phyloP scores from a whole-genome alignment of 2,888 invertebrate species.

The Chorisops tibialis region DNA sequence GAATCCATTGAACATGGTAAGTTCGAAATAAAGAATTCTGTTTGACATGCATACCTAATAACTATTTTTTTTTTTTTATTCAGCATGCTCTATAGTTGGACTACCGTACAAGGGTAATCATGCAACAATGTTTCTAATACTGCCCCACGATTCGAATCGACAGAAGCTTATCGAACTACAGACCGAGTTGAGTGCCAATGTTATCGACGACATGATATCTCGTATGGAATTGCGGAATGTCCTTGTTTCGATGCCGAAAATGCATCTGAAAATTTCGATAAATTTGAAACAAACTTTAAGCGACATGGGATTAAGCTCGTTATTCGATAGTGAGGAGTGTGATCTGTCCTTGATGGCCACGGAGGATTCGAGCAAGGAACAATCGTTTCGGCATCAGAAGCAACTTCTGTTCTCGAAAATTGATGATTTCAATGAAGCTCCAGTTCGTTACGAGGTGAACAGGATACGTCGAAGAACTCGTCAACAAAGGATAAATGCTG shows the following conservation, averaged over 20 bases:
- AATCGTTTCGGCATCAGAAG: too few species aligned
- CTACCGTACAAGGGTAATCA: slow-evolving; percentile 64
- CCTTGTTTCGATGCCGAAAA: slow-evolving; percentile 65
- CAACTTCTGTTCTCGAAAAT: too few species aligned
- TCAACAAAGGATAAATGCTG: neutral
- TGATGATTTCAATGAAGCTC: too few species aligned
- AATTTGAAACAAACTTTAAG: slow-evolving; percentile 58
- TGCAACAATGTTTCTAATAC: slow-evolving; percentile 63
- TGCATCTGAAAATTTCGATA: slow-evolving; percentile 63
- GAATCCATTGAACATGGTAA: slow-evolving; percentile 40
- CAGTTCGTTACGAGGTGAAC: too few species aligned
- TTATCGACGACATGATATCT: slow-evolving; percentile 49
- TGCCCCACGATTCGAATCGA: slow-evolving; percentile 57
- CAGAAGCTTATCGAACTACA: slow-evolving; percentile 53
- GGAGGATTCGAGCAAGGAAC: too few species aligned
- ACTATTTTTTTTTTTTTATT: neutral
- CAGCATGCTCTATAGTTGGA: slow-evolving; percentile 60
- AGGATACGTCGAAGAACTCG: too few species aligned
- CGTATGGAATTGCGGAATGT: slow-evolving; percentile 49
- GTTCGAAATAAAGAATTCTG: neutral
- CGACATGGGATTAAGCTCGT: slow-evolving; percentile 58
- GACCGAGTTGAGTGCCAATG: slow-evolving; percentile 49
- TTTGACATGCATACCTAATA: neutral
- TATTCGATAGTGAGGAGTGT: slow-evolving; percentile 61
- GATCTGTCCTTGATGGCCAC: slow-evolving; percentile 63